Conservation (phyloP, 92 coral and sea anemone genomes). For the Epizoanthus scotinus region DNA sequence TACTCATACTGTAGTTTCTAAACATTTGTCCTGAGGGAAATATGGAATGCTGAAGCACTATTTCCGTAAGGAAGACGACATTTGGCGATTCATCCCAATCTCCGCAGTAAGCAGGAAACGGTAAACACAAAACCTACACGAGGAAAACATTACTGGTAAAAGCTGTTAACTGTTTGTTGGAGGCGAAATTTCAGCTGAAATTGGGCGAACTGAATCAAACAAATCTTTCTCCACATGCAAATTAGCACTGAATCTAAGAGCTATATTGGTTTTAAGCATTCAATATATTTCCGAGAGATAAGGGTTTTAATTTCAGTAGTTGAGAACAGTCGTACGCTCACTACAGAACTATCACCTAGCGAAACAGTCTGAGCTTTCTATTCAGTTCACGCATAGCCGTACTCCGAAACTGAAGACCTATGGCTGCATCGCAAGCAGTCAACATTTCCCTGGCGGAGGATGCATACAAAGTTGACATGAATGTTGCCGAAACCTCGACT, state of each 20-base stretch:
- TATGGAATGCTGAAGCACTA: conserved; percentile 1
- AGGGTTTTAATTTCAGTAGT: neutral
- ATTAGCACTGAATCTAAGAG: neutral
- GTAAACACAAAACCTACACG: neutral
- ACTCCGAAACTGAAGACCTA: neutral
- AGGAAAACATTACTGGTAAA: neutral
- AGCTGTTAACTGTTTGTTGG: neutral
- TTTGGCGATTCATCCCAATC: neutral
- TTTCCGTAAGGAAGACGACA: conserved; percentile 4
- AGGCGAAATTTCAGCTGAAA: neutral
- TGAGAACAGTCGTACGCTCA: neutral
- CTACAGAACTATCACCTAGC: neutral
- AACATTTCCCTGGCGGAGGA: conserved; percentile 5
- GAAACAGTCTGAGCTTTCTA: neutral
- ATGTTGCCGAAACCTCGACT: conserved; percentile 55
- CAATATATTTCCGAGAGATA: neutral
- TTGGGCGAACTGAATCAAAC: neutral
- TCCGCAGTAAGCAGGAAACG: neutral
- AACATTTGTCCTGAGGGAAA: too few relatives aligned
- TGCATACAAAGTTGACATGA: conserved; percentile 44
- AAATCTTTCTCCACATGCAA: neutral
- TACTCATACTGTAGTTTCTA: too few relatives aligned
- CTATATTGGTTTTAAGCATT: neutral
- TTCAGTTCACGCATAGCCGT: neutral
- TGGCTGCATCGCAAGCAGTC: neutral